Evolutionary conservation across 37 sponge, comb jelly and placozoan species (phyloP), one percentile per base, ranked within the genome.

Genomic region (Diacarnus erythraeanus): DNA sequence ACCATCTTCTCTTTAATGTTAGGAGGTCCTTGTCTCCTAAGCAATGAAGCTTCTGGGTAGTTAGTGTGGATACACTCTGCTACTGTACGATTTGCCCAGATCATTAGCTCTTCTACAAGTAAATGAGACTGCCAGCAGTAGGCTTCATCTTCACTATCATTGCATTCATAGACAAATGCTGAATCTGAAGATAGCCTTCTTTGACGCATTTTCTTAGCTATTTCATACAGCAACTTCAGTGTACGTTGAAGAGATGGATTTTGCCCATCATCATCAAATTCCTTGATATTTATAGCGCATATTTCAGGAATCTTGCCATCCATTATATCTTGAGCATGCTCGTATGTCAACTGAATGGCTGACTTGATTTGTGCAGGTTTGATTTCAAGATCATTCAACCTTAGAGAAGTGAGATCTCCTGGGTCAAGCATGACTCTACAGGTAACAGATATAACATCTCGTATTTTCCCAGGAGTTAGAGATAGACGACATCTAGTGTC

Each of bases 101-200:
- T 88, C 89, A 92, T 92, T 38, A 92, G 36, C 57, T 88, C 86
- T 26, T 88, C 86, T 3, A 88, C 71, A 43, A 92, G n/a, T 33
- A 80, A 10, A 37, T 84, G 79, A 26, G 89, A 35, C 42, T 84
- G 82, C 71, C 70, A 81, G 22, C 58, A 75, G 3, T 17, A 15
- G 12, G 12, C 10, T 8, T n/a, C 40, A 6, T 83, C 77, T 56
- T 34, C 72, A 10, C 51, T 71, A 18, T 80, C 88, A 44, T 18
- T 34, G 34, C 69, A 1, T n/a, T 61, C 54, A 41, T 82, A 83
- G 44, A 23, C 29, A 66, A 38, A 78, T 0, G 78, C 83, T 44
- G 74, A 54, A 38, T 40, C 57, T 30, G 43, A 30, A 47, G 15
- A 1, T 21, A 86, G 59, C 2, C 92, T 64, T 22, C 60, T 47